phyloP scores from a whole-genome alignment of 1,140 invertebrate genomes.

The Meloidogyne floridensis region DNA sequence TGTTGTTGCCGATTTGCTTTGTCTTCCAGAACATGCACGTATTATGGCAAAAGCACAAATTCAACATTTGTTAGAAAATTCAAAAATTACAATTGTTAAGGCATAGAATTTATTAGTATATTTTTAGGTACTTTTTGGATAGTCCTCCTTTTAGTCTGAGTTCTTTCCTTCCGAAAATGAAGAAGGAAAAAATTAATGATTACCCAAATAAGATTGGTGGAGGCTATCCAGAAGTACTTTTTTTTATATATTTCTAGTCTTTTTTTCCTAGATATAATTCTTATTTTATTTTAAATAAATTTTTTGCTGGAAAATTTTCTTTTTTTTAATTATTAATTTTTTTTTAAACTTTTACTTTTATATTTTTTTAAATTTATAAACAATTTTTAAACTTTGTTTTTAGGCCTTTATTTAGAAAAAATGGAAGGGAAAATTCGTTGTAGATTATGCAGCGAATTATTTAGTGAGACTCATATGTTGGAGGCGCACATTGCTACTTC shows the following conservation, averaged over 20 bases:
- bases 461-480: slow-evolving; percentile 10
- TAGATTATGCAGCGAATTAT: slow-evolving; percentile 25
- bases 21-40: slow-evolving; percentile 38
- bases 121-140: too few species aligned
- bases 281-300: too few species aligned
- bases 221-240: too few species aligned
- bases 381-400: neutral
- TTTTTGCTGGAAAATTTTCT: too few species aligned
- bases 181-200: too few species aligned
- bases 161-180: too few species aligned
- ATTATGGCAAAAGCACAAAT: slow-evolving; percentile 45
- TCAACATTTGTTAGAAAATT: slow-evolving; percentile 40
- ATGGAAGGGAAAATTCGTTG: slow-evolving; percentile 12
- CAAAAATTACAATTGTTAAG: slow-evolving; percentile 45
- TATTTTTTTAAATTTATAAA: neutral
- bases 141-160: too few species aligned
- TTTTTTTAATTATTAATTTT: too few species aligned
- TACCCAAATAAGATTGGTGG: too few species aligned
- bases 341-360: neutral
- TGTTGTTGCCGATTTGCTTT: slow-evolving; percentile 38
- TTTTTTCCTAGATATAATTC: too few species aligned
- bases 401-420: neutral
- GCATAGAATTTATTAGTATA: slow-evolving; percentile 16
- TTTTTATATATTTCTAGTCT: too few species aligned
- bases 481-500: slow-evolving; percentile 33